A percentile compares a stretch with the other conserved stretches of the same genome.
These are phyloP conservation scores for Stigmatopora nigra DNA, from an alignment of 2,113 vertebrate species.

Conservation along the genomic window DNA sequence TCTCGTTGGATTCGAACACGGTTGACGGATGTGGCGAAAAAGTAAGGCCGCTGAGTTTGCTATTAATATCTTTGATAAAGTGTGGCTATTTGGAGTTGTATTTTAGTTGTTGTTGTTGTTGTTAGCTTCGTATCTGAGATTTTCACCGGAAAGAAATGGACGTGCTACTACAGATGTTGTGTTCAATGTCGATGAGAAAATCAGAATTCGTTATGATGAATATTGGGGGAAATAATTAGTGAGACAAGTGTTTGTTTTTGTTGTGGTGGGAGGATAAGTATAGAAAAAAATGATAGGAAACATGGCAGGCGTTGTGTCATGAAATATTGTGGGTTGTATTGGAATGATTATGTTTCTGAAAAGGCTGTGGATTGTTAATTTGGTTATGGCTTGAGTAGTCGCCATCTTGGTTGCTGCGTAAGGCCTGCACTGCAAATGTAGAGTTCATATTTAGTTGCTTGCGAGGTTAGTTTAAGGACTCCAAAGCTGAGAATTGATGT, in stretches of 20 bases:
- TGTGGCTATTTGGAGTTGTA: too few species aligned
- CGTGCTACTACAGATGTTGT: not conserved
- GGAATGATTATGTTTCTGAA: not conserved
- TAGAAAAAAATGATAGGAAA: too few species aligned
- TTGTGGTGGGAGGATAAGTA: too few species aligned
- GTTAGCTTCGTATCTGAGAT: not conserved
- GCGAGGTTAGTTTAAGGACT: not conserved
- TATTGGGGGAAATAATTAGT: too few species aligned
- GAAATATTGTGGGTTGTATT: too few species aligned
- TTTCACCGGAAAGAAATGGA: not conserved
- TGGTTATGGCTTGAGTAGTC: not conserved
- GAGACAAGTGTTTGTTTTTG: too few species aligned
- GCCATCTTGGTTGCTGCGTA: constrained; percentile 2
- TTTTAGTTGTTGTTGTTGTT: not conserved
- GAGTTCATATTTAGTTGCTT: not conserved
- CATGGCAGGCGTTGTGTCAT: too few species aligned
- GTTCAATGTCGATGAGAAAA: not conserved
- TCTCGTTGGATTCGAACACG: constrained; percentile 12
- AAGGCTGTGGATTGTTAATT: not conserved
- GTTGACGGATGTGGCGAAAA: constrained; percentile 68
- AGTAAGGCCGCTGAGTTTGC: constrained; percentile 57
- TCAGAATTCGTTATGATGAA: too few species aligned
- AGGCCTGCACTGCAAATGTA: not conserved
- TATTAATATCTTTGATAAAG: not conserved
- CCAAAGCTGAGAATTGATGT: too few species aligned